Evolutionary conservation across 2,113 vertebrate species (phyloP).

Genomic region (Chiloscyllium plagiosum): DNA sequence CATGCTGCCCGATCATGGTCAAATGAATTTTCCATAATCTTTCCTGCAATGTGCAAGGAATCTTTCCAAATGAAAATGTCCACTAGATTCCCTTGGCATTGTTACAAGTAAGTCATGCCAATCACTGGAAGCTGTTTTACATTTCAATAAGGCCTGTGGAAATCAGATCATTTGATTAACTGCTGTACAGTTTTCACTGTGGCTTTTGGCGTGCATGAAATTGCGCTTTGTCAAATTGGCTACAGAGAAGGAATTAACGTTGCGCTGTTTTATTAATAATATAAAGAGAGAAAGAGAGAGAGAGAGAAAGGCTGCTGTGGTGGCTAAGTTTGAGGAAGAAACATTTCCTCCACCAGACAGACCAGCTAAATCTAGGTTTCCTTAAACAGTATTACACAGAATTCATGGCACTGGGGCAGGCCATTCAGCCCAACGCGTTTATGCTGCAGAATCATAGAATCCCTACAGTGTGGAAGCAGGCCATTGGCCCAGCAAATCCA

Average conservation of each 20-base stretch:
- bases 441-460: too few relatives aligned
- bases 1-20: neutral
- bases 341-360: neutral
- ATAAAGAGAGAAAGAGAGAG: neutral
- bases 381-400: neutral
- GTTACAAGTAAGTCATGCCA: neutral
- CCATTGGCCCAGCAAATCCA: too few relatives aligned
- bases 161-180: constrained; percentile 17
- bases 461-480: too few relatives aligned
- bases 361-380: neutral
- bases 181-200: neutral
- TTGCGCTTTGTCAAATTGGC: constrained; percentile 9
- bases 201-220: neutral
- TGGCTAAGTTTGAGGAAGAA: neutral
- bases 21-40: neutral
- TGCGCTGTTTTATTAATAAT: neutral
- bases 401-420: neutral
- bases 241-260: neutral
- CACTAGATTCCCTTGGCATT: neutral
- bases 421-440: neutral
- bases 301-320: neutral
- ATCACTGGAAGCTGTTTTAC: neutral
- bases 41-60: neutral
- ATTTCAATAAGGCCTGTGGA: constrained; percentile 3
- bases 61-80: neutral